Conservation (phyloP, 2,888 invertebrate species). For the Hedychridium roseum region DNA sequence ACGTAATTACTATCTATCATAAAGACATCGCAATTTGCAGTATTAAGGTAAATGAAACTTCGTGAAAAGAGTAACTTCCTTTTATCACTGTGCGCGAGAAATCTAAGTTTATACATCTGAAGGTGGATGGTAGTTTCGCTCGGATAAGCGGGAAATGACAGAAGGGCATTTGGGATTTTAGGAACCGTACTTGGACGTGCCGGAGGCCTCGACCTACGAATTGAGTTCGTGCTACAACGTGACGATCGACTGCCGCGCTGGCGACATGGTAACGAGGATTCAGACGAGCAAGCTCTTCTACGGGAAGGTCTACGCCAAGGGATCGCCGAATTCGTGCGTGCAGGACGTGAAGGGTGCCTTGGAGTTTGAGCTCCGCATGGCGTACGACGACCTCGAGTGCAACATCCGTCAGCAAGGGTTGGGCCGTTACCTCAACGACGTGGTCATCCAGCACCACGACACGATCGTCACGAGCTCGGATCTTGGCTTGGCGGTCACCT, state of each 20-base stretch:
- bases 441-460: slow-evolving; percentile 94
- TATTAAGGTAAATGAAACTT: too few relatives aligned
- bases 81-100: too few relatives aligned
- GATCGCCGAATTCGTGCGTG: slow-evolving; percentile 91
- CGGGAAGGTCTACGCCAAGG: slow-evolving; percentile 94
- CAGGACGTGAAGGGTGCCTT: slow-evolving; percentile 87
- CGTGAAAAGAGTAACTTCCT: too few relatives aligned
- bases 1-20: too few relatives aligned
- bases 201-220: slow-evolving; percentile 91
- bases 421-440: slow-evolving; percentile 89
- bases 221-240: slow-evolving; percentile 94
- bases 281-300: slow-evolving; percentile 92
- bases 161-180: slow-evolving; percentile 63
- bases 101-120: too few relatives aligned
- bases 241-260: slow-evolving; percentile 89
- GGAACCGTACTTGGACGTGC: slow-evolving; percentile 90
- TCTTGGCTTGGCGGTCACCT: slow-evolving; percentile 90
- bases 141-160: too few relatives aligned
- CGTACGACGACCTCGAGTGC: slow-evolving; percentile 91
- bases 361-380: slow-evolving; percentile 91
- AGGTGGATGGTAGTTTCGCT: too few relatives aligned
- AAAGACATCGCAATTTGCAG: too few relatives aligned
- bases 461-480: slow-evolving; percentile 94
- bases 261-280: slow-evolving; percentile 92
- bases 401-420: slow-evolving; percentile 90